These are phyloP conservation scores for Chionomys nivalis DNA, from an alignment of 2,113 vertebrate genomes.

Conservation along the genomic window DNA sequence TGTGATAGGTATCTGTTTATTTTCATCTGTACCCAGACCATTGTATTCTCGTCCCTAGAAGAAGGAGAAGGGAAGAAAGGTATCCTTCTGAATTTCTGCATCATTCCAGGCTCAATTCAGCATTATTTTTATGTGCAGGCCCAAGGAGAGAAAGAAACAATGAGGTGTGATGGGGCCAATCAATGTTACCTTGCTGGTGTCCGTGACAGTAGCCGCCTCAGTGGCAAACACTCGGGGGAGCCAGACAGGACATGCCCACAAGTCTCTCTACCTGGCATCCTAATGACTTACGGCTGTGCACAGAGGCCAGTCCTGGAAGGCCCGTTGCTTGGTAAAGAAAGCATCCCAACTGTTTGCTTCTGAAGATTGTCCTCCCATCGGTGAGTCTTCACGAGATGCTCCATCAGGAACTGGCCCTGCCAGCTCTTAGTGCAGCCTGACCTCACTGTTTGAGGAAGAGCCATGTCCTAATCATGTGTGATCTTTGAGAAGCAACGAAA, in stretches of 20 bases:
- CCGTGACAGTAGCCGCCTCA: background rate
- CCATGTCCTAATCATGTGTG: background rate
- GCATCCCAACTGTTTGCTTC: background rate
- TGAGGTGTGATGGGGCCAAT: background rate
- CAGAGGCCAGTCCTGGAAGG: background rate
- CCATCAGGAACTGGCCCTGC: background rate
- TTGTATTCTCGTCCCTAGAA: background rate
- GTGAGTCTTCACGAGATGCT: background rate
- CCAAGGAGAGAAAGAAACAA: background rate
- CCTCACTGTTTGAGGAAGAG: background rate
- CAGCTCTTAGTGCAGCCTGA: background rate
- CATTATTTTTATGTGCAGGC: background rate
- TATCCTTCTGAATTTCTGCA: background rate
- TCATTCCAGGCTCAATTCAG: background rate
- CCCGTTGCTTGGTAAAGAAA: background rate
- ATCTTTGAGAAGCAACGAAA: background rate
- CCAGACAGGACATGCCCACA: background rate
- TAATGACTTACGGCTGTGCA: background rate
- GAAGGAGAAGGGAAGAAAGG: background rate
- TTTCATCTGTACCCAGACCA: background rate
- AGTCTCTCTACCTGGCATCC: background rate
- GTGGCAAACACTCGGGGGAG: background rate
- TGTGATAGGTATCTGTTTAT: background rate
- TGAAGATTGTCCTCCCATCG: background rate
- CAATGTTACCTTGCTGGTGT: background rate